Percentiles rank a stretch among this genome's conserved stretches.
Conservation (phyloP, 2,113 vertebrate species). For the Callaeas wilsoni region DNA sequence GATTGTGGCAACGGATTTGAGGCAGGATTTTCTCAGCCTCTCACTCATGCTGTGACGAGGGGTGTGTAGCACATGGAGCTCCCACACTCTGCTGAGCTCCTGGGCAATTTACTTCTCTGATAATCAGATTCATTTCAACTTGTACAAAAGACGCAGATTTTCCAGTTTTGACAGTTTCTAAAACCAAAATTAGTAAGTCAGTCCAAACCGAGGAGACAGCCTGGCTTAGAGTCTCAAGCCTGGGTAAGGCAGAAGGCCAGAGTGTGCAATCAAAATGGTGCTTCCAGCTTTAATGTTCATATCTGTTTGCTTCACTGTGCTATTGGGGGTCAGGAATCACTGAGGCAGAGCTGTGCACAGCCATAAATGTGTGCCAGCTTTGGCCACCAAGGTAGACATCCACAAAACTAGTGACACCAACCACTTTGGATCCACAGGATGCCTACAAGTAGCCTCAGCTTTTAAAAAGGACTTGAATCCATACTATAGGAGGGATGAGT, state of each 20-base stretch:
- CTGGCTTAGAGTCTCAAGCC: background rate
- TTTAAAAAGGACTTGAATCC: background rate
- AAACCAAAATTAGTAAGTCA: background rate
- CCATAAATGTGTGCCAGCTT: background rate
- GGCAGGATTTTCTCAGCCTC: background rate
- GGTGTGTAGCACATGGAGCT: background rate
- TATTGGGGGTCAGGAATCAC: background rate
- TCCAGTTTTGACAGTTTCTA: background rate
- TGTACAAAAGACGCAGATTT: background rate
- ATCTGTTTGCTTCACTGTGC: background rate
- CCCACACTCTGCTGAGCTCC: background rate
- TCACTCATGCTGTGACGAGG: background rate
- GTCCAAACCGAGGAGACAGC: background rate
- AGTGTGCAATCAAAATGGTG: background rate
- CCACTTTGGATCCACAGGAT: background rate
- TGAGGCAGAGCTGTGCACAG: background rate
- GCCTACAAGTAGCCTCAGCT: background rate
- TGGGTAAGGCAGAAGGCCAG: background rate
- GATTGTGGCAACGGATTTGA: background rate
- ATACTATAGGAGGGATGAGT: background rate
- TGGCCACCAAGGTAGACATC: background rate
- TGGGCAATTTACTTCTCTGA: background rate
- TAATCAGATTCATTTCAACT: background rate
- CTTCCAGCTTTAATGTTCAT: background rate
- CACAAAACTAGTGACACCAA: background rate